Evolutionary conservation across 2,888 invertebrate species (phyloP), one percentile per base, ranked within the genome.

Genomic region (Sinelater perroti): DNA sequence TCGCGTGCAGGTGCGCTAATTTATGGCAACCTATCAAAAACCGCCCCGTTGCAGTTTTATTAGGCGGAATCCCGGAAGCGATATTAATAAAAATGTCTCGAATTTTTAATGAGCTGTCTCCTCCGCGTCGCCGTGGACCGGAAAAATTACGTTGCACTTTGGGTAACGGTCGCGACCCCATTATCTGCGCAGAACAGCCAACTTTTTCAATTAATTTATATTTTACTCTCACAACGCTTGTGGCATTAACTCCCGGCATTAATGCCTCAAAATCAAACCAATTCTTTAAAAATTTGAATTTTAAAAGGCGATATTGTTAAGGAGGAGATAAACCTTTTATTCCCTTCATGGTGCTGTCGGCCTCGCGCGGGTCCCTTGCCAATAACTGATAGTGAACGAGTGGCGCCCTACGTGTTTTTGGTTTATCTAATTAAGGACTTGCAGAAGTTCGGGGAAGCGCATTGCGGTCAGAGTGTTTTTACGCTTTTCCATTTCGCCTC

Each of bases 251-350:
- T n/a, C 17, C 40, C 1, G 31, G 26, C 42, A 51, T 51, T 51
- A 51, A 36, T 40, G 28, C 40, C 40, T 42, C 42, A 51, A 38
- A 35, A 51, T 40, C 40, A 51, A 50, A 56, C 35, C 49, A 50
- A 56, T 50, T 55, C 47, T 47, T 44, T 56, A 50, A 44, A 33
- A 49, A 50, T 24, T 50, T 49, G 50, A 50, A 44, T 36, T 42
- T 50, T 35, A 42, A 18, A 56, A 44, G 28, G 24, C 42, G 49
- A 56, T 50, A 56, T 56, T 56, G 50, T 47, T 31, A 40, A 42
- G 44, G 50, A 50, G 11, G 49, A 56, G 35, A 49, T 49, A 56
- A 56, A 50, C 50, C 42, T 50, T 56, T 56, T 56, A 49, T 50
- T 56, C 44, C 50, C 56, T 36, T 56, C 50, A 38, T 55, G 55